Evolutionary conservation across 2,797 vertebrate species (phyloP), one percentile per base, ranked within the genome.

Genomic region (Pachyuromys duprasi): DNA sequence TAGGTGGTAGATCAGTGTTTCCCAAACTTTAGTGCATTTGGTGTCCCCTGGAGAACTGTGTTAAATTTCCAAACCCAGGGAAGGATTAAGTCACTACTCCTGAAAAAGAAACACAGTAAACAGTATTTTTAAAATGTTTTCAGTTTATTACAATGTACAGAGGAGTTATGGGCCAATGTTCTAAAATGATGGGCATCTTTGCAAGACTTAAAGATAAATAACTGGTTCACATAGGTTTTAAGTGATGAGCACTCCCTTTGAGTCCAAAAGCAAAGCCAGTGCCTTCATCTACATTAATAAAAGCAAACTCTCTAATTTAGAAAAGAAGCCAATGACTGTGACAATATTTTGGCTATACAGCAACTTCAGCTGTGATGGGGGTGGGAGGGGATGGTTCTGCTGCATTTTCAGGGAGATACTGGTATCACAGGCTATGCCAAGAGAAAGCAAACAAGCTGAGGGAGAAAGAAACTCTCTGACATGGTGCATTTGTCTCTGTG

Each of bases 141-240:
- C 57, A 92, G 8, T 42, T 70, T 36, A 86, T 76, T 20, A 70
- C 28, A 79, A 36, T 70, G 45, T 67, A 36, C 11, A 28, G 53
- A 45, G 42, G 86, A 86, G 8, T 79, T 70, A 70, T 12, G 4
- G 81, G 74, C 1, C 31, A 69, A 8, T 63, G 26, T 28, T 92
- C 94, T 89, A 26, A 91, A 93, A 95, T 60, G 28, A 78, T 79
- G 57, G 74, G 9, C 79, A 63, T 70, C 18, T 88, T 86, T 75
- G 20, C 15, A 93, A 95, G 39, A 55, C 9, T 11, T 90, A 89
- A 79, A 70, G 80, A 86, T 42, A 39, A 89, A 20, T 69, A 28
- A 90, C 24, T 84, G 86, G 57, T 74, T 69, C 17, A 28, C 80
- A 8, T 8, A 70, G 55, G 49, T 24, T 96, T 86, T 75, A 69